Evolutionary conservation across 2,888 invertebrate species (phyloP), one percentile per base, ranked within the genome.

Genomic region (Spatulosminthurus flaviceps): DNA sequence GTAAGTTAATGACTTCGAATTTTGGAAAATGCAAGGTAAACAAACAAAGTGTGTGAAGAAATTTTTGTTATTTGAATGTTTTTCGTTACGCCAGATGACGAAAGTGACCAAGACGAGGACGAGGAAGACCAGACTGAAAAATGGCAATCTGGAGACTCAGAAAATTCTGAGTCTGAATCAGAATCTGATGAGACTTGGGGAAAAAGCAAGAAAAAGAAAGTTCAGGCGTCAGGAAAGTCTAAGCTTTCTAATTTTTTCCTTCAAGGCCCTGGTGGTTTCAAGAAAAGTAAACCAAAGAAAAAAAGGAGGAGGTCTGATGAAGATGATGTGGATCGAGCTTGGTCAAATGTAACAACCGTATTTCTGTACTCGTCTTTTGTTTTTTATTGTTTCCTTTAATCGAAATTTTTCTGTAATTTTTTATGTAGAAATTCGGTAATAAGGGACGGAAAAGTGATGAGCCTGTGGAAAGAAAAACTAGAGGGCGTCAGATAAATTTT

Each of bases 401-500:
- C n/a, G n/a, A n/a, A n/a, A n/a, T n/a, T n/a, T n/a, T n/a, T n/a
- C n/a, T n/a, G n/a, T n/a, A n/a, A n/a, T n/a, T n/a, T n/a, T n/a
- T n/a, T n/a, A n/a, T 81, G 11, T 43, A 82, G 71, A 81, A 82
- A 73, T 79, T 78, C 24, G 79, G 79, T 16, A 80, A 79, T 16
- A 81, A 81, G 28, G 78, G 64, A 16, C 81, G 80, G 22, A 81
- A 81, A 61, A 67, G 74, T 7, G 83, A 82, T 24, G 84, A 84
- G 41, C 83, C 84, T 9, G 80, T 91, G 79, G 90, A 91, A 75
- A 90, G 93, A 86, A 89, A 93, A 83, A 94, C 94, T 0, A 88
- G 94, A 7, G 93, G 93, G 82, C 90, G 91, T 85, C 92, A 92
- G 88, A 92, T 93, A 81, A 92, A 92, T 87, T 94, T 94, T 86